These are phyloP conservation scores for Hirundo rustica DNA, from an alignment of 2,797 vertebrate species.

Conservation along the genomic window DNA sequence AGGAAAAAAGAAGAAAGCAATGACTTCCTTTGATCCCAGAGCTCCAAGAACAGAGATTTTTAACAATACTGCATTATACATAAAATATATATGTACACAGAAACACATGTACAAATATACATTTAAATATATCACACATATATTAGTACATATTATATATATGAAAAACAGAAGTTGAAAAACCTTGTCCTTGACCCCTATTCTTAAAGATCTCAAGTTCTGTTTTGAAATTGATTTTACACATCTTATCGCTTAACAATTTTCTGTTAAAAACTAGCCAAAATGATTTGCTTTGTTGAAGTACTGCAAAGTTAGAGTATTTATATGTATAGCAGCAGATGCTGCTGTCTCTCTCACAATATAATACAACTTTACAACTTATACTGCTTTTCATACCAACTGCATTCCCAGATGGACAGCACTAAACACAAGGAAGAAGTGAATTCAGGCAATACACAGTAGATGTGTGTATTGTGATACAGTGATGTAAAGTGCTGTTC, in stretches of 20 bases:
- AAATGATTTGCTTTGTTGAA: background rate
- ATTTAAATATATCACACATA: background rate
- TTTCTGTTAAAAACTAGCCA: background rate
- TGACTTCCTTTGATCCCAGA: background rate
- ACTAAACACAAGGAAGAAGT: conserved; percentile 2
- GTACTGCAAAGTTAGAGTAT: background rate
- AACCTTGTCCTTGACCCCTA: background rate
- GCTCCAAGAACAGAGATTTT: background rate
- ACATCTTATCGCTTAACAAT: background rate
- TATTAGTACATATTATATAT: background rate
- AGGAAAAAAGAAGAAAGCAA: background rate
- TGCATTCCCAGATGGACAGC: conserved; percentile 21
- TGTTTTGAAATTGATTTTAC: background rate
- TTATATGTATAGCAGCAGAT: conserved; percentile 17
- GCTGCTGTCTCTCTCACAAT: background rate
- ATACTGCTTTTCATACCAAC: conserved; percentile 13
- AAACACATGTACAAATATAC: background rate
- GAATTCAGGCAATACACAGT: background rate
- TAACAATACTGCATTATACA: background rate
- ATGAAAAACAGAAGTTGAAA: background rate
- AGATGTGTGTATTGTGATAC: background rate
- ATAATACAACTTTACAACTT: conserved; percentile 36
- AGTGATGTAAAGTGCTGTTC: background rate
- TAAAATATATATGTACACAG: background rate
- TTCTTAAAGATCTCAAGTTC: background rate